Evolutionary conservation across 2,113 vertebrate genomes (phyloP).

Genomic region (Heptranchias perlo): DNA sequence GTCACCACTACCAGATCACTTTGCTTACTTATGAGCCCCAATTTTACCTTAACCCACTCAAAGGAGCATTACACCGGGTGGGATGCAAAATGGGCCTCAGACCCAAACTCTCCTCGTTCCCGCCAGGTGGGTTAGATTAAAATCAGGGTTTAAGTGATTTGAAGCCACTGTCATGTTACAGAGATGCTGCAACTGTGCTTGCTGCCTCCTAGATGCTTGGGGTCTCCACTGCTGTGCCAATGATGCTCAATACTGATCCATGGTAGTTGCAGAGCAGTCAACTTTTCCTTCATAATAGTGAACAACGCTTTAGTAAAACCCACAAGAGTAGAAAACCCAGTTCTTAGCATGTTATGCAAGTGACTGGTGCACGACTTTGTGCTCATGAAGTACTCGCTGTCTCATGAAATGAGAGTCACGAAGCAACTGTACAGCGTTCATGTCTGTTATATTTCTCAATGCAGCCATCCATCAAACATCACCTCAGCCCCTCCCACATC

Average conservation of each 20-base stretch:
- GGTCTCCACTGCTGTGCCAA: background rate
- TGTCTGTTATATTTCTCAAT: background rate
- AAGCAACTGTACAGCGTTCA: background rate
- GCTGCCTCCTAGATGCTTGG: background rate
- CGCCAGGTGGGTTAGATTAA: background rate
- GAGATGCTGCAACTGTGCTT: background rate
- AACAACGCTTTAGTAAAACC: background rate
- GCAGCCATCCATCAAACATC: background rate
- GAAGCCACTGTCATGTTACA: background rate
- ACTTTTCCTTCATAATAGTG: background rate
- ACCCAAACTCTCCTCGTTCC: no score
- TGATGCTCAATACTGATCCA: no score
- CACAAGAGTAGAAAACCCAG: background rate
- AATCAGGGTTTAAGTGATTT: background rate
- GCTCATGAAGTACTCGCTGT: background rate
- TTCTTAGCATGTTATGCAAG: background rate
- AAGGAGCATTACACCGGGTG: no score
- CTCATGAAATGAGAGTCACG: background rate
- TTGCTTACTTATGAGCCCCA: no score
- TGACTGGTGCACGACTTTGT: background rate
- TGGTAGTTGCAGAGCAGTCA: background rate
- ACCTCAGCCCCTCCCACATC: background rate
- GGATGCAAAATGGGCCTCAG: no score
- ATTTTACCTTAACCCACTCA: no score
- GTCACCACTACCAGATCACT: no score